These are phyloP conservation scores for Corythornis madagascariensis DNA, from an alignment of 2,113 vertebrate species.

Conservation along the genomic window DNA sequence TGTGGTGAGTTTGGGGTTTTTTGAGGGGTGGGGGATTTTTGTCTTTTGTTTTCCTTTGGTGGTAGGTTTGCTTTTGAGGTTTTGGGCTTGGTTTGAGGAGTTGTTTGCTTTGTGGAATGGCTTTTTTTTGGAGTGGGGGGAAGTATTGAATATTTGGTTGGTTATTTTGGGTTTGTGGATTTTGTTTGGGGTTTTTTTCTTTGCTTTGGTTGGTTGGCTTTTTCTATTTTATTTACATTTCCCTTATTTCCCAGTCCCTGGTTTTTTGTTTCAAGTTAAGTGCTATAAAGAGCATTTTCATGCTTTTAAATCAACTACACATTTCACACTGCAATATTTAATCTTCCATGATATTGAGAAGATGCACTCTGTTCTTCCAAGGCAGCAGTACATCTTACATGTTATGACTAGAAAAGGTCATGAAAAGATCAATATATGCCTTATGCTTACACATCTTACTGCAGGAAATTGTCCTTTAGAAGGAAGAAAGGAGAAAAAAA, in stretches of 20 bases:
- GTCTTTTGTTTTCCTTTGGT: not conserved
- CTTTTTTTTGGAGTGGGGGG: too few species aligned
- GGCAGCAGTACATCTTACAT: not conserved
- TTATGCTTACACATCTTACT: conserved; percentile 35
- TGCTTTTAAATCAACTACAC: not conserved
- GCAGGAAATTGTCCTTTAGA: conserved; percentile 39
- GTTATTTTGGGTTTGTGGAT: not conserved
- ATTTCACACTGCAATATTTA: conserved; percentile 10
- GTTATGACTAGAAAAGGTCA: conserved; percentile 63
- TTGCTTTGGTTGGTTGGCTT: not conserved
- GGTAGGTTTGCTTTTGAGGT: too few species aligned
- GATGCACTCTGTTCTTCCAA: conserved; percentile 28
- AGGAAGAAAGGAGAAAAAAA: not conserved
- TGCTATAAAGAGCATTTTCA: not conserved
- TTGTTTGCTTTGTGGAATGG: too few species aligned
- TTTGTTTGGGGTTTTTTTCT: not conserved
- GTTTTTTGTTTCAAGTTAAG: not conserved
- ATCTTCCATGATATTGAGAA: not conserved
- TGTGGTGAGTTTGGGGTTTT: not conserved
- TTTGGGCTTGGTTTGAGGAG: not conserved
- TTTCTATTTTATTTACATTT: not conserved
- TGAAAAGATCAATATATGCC: conserved; percentile 35
- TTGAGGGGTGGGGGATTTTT: not conserved
- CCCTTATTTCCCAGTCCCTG: not conserved
- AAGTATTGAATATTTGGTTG: not conserved